These are phyloP conservation scores for Hafferia zeledoni DNA, from an alignment of 2,797 vertebrate species.

Conservation along the genomic window DNA sequence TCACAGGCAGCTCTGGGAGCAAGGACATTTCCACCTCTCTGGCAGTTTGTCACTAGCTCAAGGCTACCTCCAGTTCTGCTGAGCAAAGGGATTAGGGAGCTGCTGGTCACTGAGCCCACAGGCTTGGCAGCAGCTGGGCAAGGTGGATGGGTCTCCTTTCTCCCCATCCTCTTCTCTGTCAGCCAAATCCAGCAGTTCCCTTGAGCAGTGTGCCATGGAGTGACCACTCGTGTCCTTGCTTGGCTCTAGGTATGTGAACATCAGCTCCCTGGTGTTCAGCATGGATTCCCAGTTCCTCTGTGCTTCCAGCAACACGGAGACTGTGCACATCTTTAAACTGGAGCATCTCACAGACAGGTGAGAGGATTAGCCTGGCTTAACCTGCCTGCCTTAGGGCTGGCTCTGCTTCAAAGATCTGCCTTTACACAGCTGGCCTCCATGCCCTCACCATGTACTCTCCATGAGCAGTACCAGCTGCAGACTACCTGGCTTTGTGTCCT, in stretches of 20 bases:
- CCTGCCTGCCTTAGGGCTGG: neutral
- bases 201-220: neutral
- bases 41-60: neutral
- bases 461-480: neutral
- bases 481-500: neutral
- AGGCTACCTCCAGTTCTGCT: neutral
- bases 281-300: constrained; percentile 93
- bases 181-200: neutral
- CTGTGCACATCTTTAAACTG: constrained; percentile 94
- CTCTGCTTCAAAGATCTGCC: neutral
- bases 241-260: constrained; percentile 88
- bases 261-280: constrained; percentile 93
- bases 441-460: neutral
- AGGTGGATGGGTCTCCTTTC: neutral
- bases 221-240: neutral
- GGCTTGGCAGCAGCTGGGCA: neutral
- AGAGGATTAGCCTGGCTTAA: neutral
- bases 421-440: neutral
- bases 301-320: constrained; percentile 96
- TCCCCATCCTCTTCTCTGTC: neutral
- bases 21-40: constrained; percentile 6
- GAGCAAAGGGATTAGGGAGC: neutral
- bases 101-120: neutral
- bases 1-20: neutral
- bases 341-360: constrained; percentile 81